Evolutionary conservation across 2,113 vertebrate species (phyloP), one percentile per base, ranked within the genome.

Genomic region (Acrocephalus arundinaceus): DNA sequence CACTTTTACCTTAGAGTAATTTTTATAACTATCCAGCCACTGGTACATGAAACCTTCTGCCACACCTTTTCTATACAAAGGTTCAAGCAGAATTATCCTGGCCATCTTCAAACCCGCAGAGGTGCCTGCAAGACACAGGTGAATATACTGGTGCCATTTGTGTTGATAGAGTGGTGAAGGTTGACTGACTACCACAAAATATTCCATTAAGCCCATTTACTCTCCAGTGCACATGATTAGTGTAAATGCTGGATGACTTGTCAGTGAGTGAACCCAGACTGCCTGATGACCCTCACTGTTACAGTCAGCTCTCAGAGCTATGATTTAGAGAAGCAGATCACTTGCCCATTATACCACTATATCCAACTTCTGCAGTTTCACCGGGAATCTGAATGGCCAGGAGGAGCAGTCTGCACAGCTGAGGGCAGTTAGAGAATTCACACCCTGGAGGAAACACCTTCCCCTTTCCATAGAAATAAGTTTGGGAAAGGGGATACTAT

Each of bases 401-500:
- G 15, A 15, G 16, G 7, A 16, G 10, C 21, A 12, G 5, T 10
- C 52, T 66, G 62, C 28, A n/a, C 14, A 78, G 22, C 31, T 90
- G 49, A 71, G 9, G 25, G 30, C 35, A 52, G 31, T 86, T 62
- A 77, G 15, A 61, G 13, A 21, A 43, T 91, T 90, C 57, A 46
- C 20, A 74, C 25, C 39, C 24, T 39, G 5, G 7, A 21, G 31
- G 17, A 54, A 68, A 68, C 10, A 23, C 31, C 16, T 65, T 28
- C 27, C 4, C 43, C 57, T 73, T 76, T 43, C 31, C 8, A 9
- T 19, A 83, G n/a, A 74, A 70, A 58, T 72, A 48, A 7, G 13
- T 28, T 15, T 73, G 20, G 23, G 13, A 31, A 37, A 39, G 6
- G 1, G 3, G 1, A 35, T n/a, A 2, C 3, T 22, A 0, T 1